Base-by-base conservation (phyloP, 2,113 vertebrate species). In the Urocolius indicus region DNA sequence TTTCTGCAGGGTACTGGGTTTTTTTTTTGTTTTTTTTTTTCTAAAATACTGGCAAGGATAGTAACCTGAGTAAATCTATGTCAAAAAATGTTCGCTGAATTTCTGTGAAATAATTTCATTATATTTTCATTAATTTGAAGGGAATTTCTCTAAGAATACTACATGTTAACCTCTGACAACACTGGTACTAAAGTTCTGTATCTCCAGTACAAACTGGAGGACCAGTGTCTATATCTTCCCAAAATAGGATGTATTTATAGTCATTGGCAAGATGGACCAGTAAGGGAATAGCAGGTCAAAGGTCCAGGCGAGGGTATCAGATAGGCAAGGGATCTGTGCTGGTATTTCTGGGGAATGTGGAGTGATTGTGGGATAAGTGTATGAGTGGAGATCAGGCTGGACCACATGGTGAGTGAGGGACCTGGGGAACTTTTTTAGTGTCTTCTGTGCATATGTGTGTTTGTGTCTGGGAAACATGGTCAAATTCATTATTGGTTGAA, bases 311-410 rank as follows among this genome's bases (percentile, higher is more conserved):
- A 7, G 9, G 6, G 3, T 67, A 32, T 43, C 19, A 57, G 20
- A 10, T 2, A 1, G n/a, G 4, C 0, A 0, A 43, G 57, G 22
- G 8, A 5, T 32, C 29, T 80, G 2, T 76, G 15, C 4, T 48
- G 13, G 4, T 59, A 15, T 76, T 4, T 17, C 7, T 6, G 23
- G 19, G 4, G 8, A 26, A 36, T 4, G 2, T 32, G 21, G 29
- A 14, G 4, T 41, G 8, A 13, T 19, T 23, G 22, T 61, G 36
- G 10, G 36, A 57, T 0, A 0, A 34, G 19, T 5, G 9, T 81
- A 27, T 26, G 55, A 54, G 17, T 69, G 38, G 17, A 51, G 20
- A 34, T 36, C 5, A n/a, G 29, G 41, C 13, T 49, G 21, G 21
- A 27, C 10, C 36, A 27, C 32, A 5, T 1, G 2, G 19, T 16